Base-by-base conservation (phyloP, 2,113 vertebrate species). In the Coregonus clupeaformis region DNA sequence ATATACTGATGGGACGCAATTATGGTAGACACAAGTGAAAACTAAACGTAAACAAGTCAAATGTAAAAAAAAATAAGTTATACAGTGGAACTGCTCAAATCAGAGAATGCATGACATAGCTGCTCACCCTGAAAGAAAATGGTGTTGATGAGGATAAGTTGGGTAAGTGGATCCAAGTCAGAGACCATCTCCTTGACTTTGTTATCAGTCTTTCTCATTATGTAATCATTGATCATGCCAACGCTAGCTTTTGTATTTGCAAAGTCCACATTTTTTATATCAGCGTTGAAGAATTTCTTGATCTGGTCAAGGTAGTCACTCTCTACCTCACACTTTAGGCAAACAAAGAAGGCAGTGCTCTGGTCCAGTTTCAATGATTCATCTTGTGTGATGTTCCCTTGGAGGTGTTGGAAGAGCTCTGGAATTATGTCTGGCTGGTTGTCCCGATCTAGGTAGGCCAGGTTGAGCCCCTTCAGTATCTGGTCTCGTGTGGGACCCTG, bases 91-190 rank as follows among this genome's bases (percentile, higher is more conserved):
- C n/a, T 11, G 63, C 13, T 60, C n/a, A 29, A 59, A 6, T 72
- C 14, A 20, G 13, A 57, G 24, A 30, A 14, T 24, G 16, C 2
- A 66, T 62, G 1, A 66, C 11, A 52, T 22, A 69, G 36, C 2
- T n/a, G 71, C 85, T 91, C 92, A 97, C 97, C 97, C 92, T 93
- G 91, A 84, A 97, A 96, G 77, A 95, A 83, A 83, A 96, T 88
- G 12, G 95, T 96, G 82, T 96, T 93, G 78, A 94, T 90, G 9
- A 97, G 87, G 65, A 98, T 86, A 66, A 97, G 85, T 72, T 91
- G 86, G 9, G 90, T 94, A 12, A 86, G 63, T 3, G 78, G 71
- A 65, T 94, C 89, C 60, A 98, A 71, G 14, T 76, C 68, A 4
- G 94, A 93, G 68, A 97, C 85, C 85, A 97, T 80, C 1, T 90